Conservation (phyloP, 2,113 vertebrate species). For the Aptenodytes forsteri region DNA sequence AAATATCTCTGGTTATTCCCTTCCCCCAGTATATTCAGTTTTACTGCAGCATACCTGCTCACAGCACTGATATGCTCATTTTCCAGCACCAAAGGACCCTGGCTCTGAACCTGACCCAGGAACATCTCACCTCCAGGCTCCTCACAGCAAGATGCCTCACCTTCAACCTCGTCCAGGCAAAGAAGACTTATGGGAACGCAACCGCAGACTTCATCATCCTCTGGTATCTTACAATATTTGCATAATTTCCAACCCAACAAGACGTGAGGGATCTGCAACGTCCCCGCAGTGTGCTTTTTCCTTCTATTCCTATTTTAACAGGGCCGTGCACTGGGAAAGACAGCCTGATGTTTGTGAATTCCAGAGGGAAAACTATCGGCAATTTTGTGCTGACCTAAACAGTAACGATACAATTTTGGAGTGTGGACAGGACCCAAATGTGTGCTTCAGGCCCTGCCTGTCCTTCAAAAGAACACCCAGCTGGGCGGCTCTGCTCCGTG, state of each 20-base stretch:
- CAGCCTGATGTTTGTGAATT: not conserved
- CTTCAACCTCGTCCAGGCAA: not conserved
- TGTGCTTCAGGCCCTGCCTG: not conserved
- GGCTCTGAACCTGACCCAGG: not conserved
- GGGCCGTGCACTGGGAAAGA: not conserved
- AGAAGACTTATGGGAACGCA: accelerated
- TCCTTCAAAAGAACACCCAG: not conserved
- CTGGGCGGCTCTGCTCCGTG: not conserved
- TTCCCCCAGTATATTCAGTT: too few relatives aligned
- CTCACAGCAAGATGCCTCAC: not conserved
- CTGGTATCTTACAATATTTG: not conserved
- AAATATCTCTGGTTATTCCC: not conserved
- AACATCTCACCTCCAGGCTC: not conserved
- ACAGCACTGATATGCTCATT: not conserved
- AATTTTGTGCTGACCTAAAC: not conserved
- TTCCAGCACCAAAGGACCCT: not conserved
- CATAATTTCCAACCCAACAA: not conserved
- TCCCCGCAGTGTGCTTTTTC: not conserved
- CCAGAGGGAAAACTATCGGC: not conserved
- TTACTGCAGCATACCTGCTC: not conserved
- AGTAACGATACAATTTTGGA: not conserved
- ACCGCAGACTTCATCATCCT: not conserved
- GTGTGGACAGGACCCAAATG: not conserved
- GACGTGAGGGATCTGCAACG: accelerated
- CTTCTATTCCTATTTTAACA: not conserved